Evolutionary conservation across 2,888 invertebrate genomes (phyloP), one percentile per base, ranked within the genome.

Genomic region (Amiota mariae): DNA sequence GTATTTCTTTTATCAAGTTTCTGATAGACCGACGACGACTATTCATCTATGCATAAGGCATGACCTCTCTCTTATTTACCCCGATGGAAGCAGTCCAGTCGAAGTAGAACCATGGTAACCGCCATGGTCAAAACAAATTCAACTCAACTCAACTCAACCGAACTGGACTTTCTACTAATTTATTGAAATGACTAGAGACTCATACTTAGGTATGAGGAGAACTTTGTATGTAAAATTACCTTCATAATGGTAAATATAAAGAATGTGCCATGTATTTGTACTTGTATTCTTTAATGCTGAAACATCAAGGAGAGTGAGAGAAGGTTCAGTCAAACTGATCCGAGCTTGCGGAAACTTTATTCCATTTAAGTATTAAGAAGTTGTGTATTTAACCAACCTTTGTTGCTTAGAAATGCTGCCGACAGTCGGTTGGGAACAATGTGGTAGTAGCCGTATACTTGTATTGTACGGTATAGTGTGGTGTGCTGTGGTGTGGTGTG

Each of bases 141-240:
- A 67, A 68, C 73, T 73, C 73, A 73, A 73, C 71, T 57, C 63
- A 75, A 68, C 71, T 49, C 18, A 20, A 67, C 72, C 64, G 72
- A 70, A 80, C 85, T 84, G 81, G 82, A 84, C 82, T 82, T 85
- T 87, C 86, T 85, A 85, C 79, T 82, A 82, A 80, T 79, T 78
- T 82, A 77, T 78, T 79, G 79, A 78, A 80, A 79, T 80, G 78
- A 78, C 79, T 81, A 76, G 78, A 74, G 78, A 74, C 72, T 75
- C 73, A 36, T 36, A 36, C 63, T 63, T 46, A 24, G 46, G 63
- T 36, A 46, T 12, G 46, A 24, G 63, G n/a, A 63, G 75, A 75
- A 73, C 76, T 73, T 74, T 57, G 70, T 59, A 20, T 70, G 76
- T 2, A 75, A 73, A 74, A 74, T n/a, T 8, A 63, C 24, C 46